Evolutionary conservation across 1,140 invertebrate species (phyloP).

Genomic region (Papilio dardanus): DNA sequence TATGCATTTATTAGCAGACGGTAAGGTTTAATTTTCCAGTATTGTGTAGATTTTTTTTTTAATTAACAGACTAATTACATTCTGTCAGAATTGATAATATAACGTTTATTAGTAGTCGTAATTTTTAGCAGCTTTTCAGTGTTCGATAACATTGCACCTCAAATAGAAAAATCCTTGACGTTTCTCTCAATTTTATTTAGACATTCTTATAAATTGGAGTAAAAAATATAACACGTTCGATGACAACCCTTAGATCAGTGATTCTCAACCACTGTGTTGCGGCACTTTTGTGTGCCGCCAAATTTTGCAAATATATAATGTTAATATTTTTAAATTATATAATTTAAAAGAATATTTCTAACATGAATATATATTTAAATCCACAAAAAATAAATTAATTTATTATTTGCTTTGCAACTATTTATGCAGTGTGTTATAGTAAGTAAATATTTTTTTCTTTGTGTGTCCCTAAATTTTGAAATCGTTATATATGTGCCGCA

Average conservation of each 20-base stretch:
- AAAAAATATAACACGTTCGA: conserved; percentile 4
- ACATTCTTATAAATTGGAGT: not conserved
- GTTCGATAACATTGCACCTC: not conserved
- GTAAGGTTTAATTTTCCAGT: not conserved
- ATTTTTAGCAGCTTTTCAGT: not conserved
- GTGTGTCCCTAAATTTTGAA: no score
- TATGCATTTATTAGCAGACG: not conserved
- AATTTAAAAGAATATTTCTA: no score
- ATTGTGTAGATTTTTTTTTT: not conserved
- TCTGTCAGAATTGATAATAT: not conserved
- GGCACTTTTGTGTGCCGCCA: no score
- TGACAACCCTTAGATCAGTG: not conserved
- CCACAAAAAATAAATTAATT: no score
- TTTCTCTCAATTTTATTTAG: not conserved
- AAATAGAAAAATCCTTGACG: not conserved
- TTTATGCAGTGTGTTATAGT: no score
- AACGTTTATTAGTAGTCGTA: conserved; percentile 1
- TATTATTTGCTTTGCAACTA: no score
- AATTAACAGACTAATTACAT: not conserved
- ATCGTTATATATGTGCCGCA: no score
- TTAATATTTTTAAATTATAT: no score
- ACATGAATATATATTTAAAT: no score
- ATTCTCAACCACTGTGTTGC: no score
- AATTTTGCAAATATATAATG: no score
- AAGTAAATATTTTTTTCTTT: no score